phyloP scores from a whole-genome alignment of 1,140 invertebrate genomes.

The Diabrotica virgifera region DNA sequence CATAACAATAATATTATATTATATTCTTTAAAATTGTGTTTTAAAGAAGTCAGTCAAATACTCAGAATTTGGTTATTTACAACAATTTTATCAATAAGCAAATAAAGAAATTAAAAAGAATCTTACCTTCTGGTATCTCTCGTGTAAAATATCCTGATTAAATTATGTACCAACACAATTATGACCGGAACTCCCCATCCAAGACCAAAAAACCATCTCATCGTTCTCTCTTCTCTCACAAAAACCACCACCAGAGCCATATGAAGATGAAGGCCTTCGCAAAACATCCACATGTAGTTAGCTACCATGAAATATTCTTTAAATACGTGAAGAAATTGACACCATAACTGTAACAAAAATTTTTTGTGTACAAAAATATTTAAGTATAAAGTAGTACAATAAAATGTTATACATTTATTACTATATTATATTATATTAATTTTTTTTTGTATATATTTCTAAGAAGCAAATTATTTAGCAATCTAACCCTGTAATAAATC shows the following conservation, averaged over 20 bases:
- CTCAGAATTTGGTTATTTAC: too few relatives aligned
- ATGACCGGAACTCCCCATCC: slow-evolving; percentile 74
- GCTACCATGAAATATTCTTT: slow-evolving; percentile 82
- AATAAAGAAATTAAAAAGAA: neutral
- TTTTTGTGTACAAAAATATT: too few relatives aligned
- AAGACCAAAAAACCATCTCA: slow-evolving; percentile 73
- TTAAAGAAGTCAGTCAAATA: too few relatives aligned
- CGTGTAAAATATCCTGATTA: slow-evolving; percentile 54
- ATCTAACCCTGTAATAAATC: too few relatives aligned
- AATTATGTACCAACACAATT: slow-evolving; percentile 61
- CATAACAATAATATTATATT: too few relatives aligned
- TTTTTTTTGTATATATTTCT: too few relatives aligned
- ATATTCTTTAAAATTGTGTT: too few relatives aligned
- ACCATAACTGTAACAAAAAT: slow-evolving; percentile 60
- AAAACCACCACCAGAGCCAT: slow-evolving; percentile 73
- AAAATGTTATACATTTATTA: too few relatives aligned
- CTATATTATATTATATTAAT: too few relatives aligned
- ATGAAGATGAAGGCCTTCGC: slow-evolving; percentile 85
- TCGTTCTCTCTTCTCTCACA: slow-evolving; percentile 55
- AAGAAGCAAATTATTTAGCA: too few relatives aligned
- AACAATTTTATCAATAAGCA: too few relatives aligned
- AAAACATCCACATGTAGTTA: slow-evolving; percentile 92
- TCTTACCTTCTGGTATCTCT: slow-evolving; percentile 64
- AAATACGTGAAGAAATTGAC: slow-evolving; percentile 73
- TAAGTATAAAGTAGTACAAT: too few relatives aligned